phyloP scores from a whole-genome alignment of 2,113 vertebrate genomes.

The Siniperca chuatsi region DNA sequence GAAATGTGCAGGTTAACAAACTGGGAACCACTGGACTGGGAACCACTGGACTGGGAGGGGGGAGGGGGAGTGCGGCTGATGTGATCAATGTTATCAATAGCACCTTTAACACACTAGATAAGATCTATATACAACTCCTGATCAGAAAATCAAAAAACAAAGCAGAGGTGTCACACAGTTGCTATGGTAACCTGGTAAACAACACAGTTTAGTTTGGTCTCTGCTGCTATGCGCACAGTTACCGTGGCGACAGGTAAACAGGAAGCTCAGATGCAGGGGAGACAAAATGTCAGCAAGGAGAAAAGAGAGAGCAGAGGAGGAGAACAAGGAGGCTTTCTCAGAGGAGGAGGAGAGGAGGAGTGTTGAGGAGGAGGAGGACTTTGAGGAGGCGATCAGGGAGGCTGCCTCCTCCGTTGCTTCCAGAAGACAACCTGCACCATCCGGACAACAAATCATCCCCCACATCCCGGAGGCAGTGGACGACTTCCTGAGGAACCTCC shows the following conservation, averaged over 20 bases:
- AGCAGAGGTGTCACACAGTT: background rate
- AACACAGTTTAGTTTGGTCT: background rate
- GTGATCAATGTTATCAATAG: too few relatives aligned
- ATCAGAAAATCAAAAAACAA: background rate
- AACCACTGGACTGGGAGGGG: too few relatives aligned
- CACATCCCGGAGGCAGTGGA: constrained; percentile 86
- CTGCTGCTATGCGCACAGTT: background rate
- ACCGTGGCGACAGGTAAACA: constrained; percentile 51
- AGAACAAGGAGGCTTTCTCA: background rate
- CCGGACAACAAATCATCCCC: background rate
- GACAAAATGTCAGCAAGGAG: constrained; percentile 27
- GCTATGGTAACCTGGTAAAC: background rate
- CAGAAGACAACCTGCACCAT: constrained; percentile 50
- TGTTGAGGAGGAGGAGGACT: constrained; percentile 13
- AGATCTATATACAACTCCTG: too few relatives aligned
- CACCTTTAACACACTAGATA: too few relatives aligned
- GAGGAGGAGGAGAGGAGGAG: constrained; percentile 5
- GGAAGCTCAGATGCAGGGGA: background rate
- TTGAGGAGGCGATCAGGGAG: constrained; percentile 53
- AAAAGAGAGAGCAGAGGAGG: background rate
- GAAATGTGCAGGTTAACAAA: too few relatives aligned
- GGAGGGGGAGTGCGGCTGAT: too few relatives aligned
- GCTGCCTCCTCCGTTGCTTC: constrained; percentile 23
- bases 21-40: too few relatives aligned
- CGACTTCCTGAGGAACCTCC: constrained; percentile 93